Conservation (phyloP, 2,888 invertebrate species). For the Drosophila neotestacea region DNA sequence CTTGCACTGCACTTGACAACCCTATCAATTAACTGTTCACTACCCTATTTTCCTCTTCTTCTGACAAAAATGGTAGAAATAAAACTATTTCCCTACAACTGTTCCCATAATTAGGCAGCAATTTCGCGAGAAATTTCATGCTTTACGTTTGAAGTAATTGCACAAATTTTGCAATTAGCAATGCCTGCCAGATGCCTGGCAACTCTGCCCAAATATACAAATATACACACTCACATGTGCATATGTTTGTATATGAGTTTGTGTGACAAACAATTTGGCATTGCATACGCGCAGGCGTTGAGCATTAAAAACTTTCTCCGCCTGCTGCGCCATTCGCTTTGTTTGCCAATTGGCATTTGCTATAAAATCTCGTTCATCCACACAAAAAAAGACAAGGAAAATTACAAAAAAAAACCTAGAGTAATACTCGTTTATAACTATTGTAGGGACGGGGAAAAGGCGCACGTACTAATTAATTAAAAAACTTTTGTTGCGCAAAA, state of each 20-base stretch:
- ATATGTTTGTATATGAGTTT: constrained; percentile 1
- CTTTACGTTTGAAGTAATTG: constrained; percentile 31
- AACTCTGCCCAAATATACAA: constrained; percentile 31
- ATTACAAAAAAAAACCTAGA: constrained; percentile 7
- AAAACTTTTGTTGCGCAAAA: constrained; percentile 68
- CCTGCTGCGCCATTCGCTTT: constrained; percentile 43
- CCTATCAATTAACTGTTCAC: constrained; percentile 9
- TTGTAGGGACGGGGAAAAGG: constrained; percentile 4
- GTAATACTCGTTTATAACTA: constrained; percentile 38
- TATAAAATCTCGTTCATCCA: constrained; percentile 19
- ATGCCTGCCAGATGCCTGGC: constrained; percentile 42
- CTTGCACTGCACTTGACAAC: constrained; percentile 25
- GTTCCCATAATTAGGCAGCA: constrained; percentile 21
- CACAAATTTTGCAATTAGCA: constrained; percentile 44
- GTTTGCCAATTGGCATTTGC: constrained; percentile 51
- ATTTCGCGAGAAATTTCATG: constrained; percentile 13
- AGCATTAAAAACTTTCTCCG: constrained; percentile 52
- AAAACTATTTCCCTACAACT: constrained; percentile 14
- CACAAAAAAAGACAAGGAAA: neutral
- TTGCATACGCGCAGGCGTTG: constrained; percentile 57
- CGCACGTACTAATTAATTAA: constrained; percentile 77
- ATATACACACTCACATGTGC: neutral
- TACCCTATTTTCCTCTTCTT: neutral
- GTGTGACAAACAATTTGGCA: constrained; percentile 41
- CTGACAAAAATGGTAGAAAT: neutral